Evolutionary conservation across 2,888 invertebrate genomes (phyloP), one percentile per base, ranked within the genome.

Genomic region (Caenorhabditis sp.): DNA sequence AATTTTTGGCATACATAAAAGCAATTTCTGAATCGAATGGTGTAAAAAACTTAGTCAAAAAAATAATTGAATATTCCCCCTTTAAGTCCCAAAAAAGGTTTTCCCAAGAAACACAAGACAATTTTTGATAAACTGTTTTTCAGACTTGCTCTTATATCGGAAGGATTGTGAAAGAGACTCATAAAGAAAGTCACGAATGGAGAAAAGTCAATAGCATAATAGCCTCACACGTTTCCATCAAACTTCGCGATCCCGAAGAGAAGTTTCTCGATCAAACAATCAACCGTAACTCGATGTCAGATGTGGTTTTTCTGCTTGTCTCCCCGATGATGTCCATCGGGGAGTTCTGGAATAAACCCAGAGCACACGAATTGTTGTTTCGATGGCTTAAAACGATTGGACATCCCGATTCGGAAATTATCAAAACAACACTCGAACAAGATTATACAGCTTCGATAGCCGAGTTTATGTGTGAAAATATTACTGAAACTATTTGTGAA

Each of bases 241-340:
- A 58, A 27, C n/a, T 24, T n/a, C 14, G 24, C 26, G 79, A 79
- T 19, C 79, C 79, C 6, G 79, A 76, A 50, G 51, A 58, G 8
- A 75, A 79, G 17, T 23, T 58, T 1, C 59, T 79, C n/a, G 61
- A 66, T 43, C 36, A 43, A n/a, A 79, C 79, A 0, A 62, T 79
- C 43, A 58, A 62, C 4, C 62, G 64, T 14, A 58, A 63, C 1
- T 62, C 65, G 12, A 55, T 81, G 62, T 58, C 75, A 12, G 77
- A 83, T 62, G 80, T 79, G 58, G 76, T 82, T 69, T 76, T 83
- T 69, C 74, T 84, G 65, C 78, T 83, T 54, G 83, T 82, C 55
- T 79, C 81, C 62, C 84, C 84, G 53, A 66, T 79, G 64, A 69
- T 84, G 54, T 59, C 70, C 55, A 60, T 61, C 60, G 79, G 77